These are phyloP conservation scores for Actinopyga echinites DNA, from an alignment of 53 echinoderm and acorn worm genomes.

Conservation along the genomic window DNA sequence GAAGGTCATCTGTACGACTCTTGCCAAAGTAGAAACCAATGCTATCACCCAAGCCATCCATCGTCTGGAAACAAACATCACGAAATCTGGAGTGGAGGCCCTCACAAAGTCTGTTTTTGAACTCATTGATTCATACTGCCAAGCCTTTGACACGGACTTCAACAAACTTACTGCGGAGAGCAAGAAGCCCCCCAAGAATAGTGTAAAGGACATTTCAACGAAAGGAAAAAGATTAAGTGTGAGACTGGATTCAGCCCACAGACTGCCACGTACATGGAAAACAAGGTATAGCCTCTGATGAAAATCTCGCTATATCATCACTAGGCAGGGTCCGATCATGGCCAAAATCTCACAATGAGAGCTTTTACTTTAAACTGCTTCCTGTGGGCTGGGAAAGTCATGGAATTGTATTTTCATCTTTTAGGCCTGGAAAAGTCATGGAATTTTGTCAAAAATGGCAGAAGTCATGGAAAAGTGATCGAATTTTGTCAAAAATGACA, in stretches of 20 bases:
- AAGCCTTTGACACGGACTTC: conserved; percentile 92
- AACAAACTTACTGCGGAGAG: conserved; percentile 42
- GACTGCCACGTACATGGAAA: conserved; percentile 80
- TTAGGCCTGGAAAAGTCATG: too few species aligned
- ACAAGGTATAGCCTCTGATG: conserved; percentile 41
- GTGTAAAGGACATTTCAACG: conserved; percentile 69
- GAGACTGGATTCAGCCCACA: conserved; percentile 77
- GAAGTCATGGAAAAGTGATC: too few species aligned
- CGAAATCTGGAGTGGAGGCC: conserved; percentile 44
- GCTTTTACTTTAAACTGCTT: too few species aligned
- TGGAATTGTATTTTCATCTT: too few species aligned
- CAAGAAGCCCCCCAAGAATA: conserved; percentile 37
- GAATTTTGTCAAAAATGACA: too few species aligned
- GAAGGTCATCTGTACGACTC: conserved; percentile 88
- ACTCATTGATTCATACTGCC: conserved; percentile 85
- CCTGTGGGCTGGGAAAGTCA: too few species aligned
- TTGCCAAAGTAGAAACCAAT: conserved; percentile 90
- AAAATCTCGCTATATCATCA: too few species aligned
- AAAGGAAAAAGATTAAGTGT: conserved; percentile 76
- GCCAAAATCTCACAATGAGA: too few species aligned
- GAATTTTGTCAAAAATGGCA: too few species aligned
- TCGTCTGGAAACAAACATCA: conserved; percentile 53
- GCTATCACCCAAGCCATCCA: conserved; percentile 72
- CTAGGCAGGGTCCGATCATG: too few species aligned
- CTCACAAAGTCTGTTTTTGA: conserved; percentile 76